These are phyloP conservation scores for Episyrphus balteatus DNA, from an alignment of 1,140 invertebrate species.

Conservation along the genomic window DNA sequence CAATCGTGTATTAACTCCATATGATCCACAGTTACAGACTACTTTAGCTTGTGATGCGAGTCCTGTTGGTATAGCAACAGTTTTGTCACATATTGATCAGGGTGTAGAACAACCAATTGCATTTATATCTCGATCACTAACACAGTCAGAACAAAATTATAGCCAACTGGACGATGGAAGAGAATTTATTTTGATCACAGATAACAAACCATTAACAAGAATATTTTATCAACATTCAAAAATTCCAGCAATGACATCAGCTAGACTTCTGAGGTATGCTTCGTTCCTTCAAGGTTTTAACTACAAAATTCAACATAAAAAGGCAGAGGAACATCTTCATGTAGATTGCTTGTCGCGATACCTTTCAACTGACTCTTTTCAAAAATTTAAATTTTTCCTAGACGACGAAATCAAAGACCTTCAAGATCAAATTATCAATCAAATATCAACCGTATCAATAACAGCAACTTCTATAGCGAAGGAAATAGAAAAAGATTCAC, in stretches of 20 bases:
- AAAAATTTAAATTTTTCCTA: neutral
- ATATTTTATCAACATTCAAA: conserved; percentile 2
- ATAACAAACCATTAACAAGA: neutral
- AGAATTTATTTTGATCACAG: neutral
- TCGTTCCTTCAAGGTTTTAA: conserved; percentile 6
- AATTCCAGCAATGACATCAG: conserved; percentile 1
- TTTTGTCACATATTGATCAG: conserved; percentile 20
- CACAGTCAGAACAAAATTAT: neutral
- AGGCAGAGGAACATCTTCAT: neutral
- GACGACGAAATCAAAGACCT: neutral
- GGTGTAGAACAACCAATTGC: conserved; percentile 11
- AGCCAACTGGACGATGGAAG: conserved; percentile 2
- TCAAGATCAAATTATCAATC: neutral
- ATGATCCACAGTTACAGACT: conserved; percentile 25
- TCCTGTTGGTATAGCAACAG: conserved; percentile 9
- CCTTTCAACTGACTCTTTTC: neutral
- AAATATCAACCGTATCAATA: neutral
- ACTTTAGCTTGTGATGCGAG: conserved; percentile 18
- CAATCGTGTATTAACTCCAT: conserved; percentile 24
- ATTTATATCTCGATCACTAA: neutral
- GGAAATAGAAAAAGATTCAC: neutral
- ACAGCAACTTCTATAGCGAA: neutral
- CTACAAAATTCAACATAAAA: conserved; percentile 7
- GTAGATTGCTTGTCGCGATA: conserved; percentile 4
- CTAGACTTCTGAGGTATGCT: conserved; percentile 3